phyloP scores from a whole-genome alignment of 2,113 vertebrate genomes.

The Enhydra lutris region DNA sequence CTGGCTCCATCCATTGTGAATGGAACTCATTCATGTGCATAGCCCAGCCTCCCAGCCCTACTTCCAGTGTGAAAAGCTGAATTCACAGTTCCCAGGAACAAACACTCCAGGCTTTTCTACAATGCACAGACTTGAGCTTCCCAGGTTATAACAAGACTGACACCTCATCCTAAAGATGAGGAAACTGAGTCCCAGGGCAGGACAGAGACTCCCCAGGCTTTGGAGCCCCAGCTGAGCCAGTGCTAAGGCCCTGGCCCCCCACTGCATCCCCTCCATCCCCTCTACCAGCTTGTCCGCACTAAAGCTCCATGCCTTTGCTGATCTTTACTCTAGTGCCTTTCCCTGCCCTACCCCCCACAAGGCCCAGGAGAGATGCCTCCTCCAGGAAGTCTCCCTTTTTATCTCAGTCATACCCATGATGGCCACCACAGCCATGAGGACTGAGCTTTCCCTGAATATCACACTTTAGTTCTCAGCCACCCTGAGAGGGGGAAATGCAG shows the following conservation, averaged over 20 bases:
- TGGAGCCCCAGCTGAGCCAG: not conserved
- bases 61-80: not conserved
- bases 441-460: not conserved
- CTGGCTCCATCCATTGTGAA: not conserved
- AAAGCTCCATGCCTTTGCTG: not conserved
- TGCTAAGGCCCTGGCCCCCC: fast-evolving
- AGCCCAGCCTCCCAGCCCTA: not conserved
- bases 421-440: not conserved
- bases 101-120: not conserved
- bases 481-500: not conserved
- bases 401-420: not conserved
- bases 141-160: not conserved
- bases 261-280: not conserved
- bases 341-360: not conserved
- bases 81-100: not conserved
- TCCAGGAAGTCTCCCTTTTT: not conserved
- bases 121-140: not conserved
- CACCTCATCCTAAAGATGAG: not conserved
- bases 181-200: not conserved
- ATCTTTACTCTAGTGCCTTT: too few species aligned
- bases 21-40: not conserved
- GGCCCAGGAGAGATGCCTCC: not conserved
- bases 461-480: not conserved
- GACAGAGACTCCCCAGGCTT: not conserved
- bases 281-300: not conserved